Base-by-base conservation (phyloP, 2,113 vertebrate species). In the Saguinus midas region DNA sequence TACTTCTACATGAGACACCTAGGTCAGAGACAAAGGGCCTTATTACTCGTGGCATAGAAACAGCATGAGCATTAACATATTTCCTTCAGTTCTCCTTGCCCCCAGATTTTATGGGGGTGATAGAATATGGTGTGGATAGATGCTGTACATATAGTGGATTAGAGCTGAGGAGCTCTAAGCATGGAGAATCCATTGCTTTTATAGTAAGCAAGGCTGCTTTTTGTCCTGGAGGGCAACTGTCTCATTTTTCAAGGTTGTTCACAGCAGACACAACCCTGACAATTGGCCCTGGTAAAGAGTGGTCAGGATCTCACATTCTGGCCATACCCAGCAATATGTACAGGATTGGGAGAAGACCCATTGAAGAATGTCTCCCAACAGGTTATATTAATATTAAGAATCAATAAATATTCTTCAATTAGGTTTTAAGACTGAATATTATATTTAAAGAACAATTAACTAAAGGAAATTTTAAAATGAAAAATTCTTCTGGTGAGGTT, bases 371-470 rank as follows among this genome's bases (percentile, higher is more conserved):
- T 86, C 52, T 93, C n/a, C 43, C 52, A 45, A 55, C 13, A 48
- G 64, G 12, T 55, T 85, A 64, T 64, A 43, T 94, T 64, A 64
- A 29, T 32, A 57, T 45, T 10, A 87, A 95, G 64, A 86, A 43
- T 75, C 45, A 81, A 18, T 48, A 87, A 82, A 66, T 50, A 68
- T 4, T 87, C 23, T 61, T 57, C 35, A 18, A 8, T 50, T 94
- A 57, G 55, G 6, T 78, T 81, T 94, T 91, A 78, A 73, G 78
- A 87, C 58, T 82, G 40, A 61, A 17, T 76, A 32, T 78, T 29
- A 6, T 61, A 83, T 94, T 91, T 94, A 76, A 83, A 37, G 48
- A 82, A 78, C 20, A 76, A 43, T 90, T 89, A 76, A 88, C 50
- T 80, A 82, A 50, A 82, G 76, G 48, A n/a, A n/a, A 76, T 70